These are phyloP conservation scores for Enoplosus armatus DNA, from an alignment of 2,797 vertebrate genomes.

Conservation along the genomic window DNA sequence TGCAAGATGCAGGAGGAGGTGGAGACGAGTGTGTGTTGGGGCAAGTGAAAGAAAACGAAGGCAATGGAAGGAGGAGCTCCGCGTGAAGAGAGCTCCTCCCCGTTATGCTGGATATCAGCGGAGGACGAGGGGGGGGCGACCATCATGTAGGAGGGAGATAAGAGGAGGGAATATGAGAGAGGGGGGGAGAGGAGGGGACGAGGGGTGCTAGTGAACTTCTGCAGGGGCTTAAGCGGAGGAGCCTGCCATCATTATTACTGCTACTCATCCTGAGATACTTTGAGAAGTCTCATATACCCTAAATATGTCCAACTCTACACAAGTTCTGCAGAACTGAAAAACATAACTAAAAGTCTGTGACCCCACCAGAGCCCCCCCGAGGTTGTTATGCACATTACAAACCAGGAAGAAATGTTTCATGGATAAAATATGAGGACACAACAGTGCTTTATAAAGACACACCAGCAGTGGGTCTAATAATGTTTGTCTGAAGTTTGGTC, in stretches of 20 bases:
- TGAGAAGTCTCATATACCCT: too few species aligned
- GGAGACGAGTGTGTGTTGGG: constrained; percentile 28
- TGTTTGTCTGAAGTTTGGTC: too few species aligned
- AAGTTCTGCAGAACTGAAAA: not conserved
- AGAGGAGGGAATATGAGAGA: constrained; percentile 20
- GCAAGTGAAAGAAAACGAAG: constrained; percentile 46
- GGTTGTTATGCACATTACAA: constrained; percentile 7
- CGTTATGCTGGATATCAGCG: constrained; percentile 63
- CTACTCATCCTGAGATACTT: not conserved
- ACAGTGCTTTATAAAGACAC: not conserved
- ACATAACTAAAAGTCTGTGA: not conserved
- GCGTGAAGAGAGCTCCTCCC: constrained; percentile 68
- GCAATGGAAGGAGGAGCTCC: constrained; percentile 59
- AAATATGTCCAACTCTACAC: not conserved
- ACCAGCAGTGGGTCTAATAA: too few species aligned
- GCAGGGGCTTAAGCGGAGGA: not conserved
- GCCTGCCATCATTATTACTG: not conserved
- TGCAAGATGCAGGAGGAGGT: constrained; percentile 29
- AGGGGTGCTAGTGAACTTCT: rapidly evolving
- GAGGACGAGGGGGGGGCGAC: constrained; percentile 18
- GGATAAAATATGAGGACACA: not conserved
- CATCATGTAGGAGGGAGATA: constrained; percentile 7
- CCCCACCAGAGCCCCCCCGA: constrained; percentile 14
- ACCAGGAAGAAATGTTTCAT: not conserved
- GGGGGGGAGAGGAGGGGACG: not conserved